Evolutionary conservation across 2,113 vertebrate genomes (phyloP).

Genomic region (Corythoichthys intestinalis): DNA sequence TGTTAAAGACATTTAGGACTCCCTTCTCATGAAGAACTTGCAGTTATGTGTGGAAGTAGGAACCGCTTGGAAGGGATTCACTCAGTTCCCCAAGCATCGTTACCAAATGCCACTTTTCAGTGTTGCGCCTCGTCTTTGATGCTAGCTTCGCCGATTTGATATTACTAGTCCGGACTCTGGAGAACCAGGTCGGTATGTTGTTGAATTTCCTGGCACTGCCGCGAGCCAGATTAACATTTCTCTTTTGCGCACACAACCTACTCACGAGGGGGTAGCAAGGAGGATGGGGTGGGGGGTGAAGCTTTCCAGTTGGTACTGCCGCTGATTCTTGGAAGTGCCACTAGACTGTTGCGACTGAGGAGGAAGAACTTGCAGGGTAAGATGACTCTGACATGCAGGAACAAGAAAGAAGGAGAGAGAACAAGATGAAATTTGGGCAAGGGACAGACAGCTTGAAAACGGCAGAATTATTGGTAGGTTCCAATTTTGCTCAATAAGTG

Average conservation of each 20-base stretch:
- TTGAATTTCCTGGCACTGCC: conserved; percentile 18
- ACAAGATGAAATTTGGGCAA: conserved; percentile 24
- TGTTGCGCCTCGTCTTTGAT: neutral
- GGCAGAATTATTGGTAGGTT: conserved; percentile 35
- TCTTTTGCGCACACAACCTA: conserved; percentile 12
- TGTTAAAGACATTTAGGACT: conserved; percentile 2
- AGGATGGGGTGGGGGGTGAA: conserved; percentile 3
- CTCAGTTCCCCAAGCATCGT: conserved; percentile 14
- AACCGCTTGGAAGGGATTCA: neutral
- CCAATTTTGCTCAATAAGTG: conserved; percentile 18
- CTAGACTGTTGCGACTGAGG: conserved; percentile 24
- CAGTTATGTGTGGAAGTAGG: neutral
- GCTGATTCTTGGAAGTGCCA: conserved; percentile 37
- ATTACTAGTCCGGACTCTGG: conserved; percentile 43
- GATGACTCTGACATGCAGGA: conserved; percentile 36
- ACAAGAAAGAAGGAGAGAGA: conserved; percentile 38
- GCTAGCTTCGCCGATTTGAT: conserved; percentile 34
- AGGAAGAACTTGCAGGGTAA: conserved; percentile 44
- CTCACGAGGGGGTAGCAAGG: neutral
- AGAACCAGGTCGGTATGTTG: conserved; percentile 32
- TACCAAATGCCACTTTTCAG: conserved; percentile 14
- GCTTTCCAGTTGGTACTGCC: conserved; percentile 3
- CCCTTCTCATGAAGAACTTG: neutral
- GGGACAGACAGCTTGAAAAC: conserved; percentile 8
- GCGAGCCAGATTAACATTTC: conserved; percentile 26